Conservation (phyloP, 2,113 vertebrate genomes). For the Onychostoma macrolepis region DNA sequence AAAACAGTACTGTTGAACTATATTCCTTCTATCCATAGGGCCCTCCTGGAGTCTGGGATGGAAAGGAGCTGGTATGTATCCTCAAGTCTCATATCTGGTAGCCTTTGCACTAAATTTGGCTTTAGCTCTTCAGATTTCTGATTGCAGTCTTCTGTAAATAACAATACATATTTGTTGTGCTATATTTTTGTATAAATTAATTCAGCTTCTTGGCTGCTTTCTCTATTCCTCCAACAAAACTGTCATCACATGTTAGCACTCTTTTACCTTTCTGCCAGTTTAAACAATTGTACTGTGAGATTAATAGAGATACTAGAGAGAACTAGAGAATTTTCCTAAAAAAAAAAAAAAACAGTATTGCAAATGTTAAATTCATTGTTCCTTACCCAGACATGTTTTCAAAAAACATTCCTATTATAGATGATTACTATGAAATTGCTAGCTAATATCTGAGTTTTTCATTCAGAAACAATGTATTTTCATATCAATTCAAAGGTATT, state of each 20-base stretch:
- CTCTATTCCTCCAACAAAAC: neutral
- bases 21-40: slow-evolving; percentile 63
- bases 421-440: neutral
- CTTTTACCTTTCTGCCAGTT: neutral
- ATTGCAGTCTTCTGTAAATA: neutral
- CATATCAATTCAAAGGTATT: neutral
- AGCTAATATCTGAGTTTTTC: neutral
- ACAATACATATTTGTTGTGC: neutral
- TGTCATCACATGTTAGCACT: neutral
- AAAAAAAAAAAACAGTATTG: no score
- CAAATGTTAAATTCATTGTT: neutral
- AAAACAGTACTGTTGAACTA: slow-evolving; percentile 10
- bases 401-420: neutral
- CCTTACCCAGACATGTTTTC: neutral
- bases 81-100: neutral
- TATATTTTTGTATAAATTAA: neutral
- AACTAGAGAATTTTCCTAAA: no score
- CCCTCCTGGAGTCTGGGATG: slow-evolving; percentile 72
- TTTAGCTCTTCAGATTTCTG: neutral
- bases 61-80: slow-evolving; percentile 76
- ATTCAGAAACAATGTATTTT: neutral
- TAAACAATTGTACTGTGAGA: no score
- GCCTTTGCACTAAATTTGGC: neutral
- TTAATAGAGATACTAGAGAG: no score
- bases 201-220: neutral